Percentiles rank a stretch among this genome's conserved stretches.
Evolutionary conservation across 2,888 invertebrate genomes (phyloP).

Genomic region (Andrena haemorrhoa): DNA sequence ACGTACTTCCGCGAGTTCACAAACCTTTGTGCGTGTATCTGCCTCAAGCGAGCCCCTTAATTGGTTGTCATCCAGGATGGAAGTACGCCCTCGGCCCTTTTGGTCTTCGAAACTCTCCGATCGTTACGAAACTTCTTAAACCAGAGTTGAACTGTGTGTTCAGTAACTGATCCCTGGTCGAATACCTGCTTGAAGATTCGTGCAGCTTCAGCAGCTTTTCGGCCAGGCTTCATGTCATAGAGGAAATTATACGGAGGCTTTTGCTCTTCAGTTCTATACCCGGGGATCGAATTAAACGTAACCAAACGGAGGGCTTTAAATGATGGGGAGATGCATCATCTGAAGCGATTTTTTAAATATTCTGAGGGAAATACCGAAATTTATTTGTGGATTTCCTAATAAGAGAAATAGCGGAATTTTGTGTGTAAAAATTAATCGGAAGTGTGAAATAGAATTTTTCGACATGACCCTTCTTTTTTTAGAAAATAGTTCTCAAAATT

Average conservation of each 20-base stretch:
- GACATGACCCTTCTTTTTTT: too few relatives aligned
- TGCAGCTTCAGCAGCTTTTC: conserved; percentile 9
- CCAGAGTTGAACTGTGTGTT: conserved; percentile 6
- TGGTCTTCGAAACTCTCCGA: conserved; percentile 9
- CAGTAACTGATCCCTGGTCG: conserved; percentile 19
- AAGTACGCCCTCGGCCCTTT: conserved; percentile 3
- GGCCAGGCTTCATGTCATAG: background rate
- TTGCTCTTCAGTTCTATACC: background rate
- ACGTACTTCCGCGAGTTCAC: background rate
- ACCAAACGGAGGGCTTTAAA: background rate
- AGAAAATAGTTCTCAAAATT: too few relatives aligned
- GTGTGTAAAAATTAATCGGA: too few relatives aligned
- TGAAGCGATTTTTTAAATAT: background rate
- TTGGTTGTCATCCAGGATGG: conserved; percentile 11
- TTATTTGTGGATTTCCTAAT: background rate
- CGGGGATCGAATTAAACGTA: background rate
- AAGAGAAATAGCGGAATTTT: too few relatives aligned
- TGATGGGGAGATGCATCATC: background rate
- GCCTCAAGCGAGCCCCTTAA: conserved; percentile 2
- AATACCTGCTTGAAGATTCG: conserved; percentile 1
- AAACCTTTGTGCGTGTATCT: conserved; percentile 4
- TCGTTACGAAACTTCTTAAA: conserved; percentile 13
- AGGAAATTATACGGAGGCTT: conserved; percentile 3
- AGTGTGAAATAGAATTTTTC: too few relatives aligned
- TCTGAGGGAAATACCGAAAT: background rate